These are phyloP conservation scores for Stenopsyche tienmushanensis DNA, from an alignment of 1,140 invertebrate genomes.

Conservation along the genomic window DNA sequence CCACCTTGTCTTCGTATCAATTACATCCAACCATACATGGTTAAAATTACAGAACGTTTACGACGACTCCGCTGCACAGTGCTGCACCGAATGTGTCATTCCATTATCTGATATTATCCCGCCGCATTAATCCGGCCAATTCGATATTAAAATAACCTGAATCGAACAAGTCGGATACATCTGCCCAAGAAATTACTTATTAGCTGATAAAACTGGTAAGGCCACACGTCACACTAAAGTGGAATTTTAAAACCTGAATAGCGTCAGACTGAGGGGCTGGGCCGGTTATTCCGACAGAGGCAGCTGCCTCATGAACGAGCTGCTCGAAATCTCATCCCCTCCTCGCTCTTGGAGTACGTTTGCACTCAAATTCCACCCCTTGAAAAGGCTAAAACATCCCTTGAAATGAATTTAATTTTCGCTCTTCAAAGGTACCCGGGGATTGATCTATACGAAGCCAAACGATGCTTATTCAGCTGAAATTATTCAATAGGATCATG, in stretches of 20 bases:
- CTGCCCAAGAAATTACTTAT: slow-evolving; percentile 40
- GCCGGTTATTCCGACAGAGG: slow-evolving; percentile 17
- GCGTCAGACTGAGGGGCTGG: background rate
- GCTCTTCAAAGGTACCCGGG: too few relatives aligned
- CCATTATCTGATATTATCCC: background rate
- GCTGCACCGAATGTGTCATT: background rate
- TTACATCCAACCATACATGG: too few relatives aligned
- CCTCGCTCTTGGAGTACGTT: background rate
- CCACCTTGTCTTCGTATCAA: too few relatives aligned
- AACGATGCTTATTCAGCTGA: too few relatives aligned
- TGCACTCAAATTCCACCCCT: background rate
- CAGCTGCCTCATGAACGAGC: slow-evolving; percentile 14
- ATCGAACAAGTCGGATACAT: slow-evolving; percentile 32
- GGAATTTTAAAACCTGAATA: slow-evolving; percentile 29
- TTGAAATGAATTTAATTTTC: too few relatives aligned
- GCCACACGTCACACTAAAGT: slow-evolving; percentile 26
- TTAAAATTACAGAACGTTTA: too few relatives aligned
- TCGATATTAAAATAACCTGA: slow-evolving; percentile 28
- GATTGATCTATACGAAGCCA: too few relatives aligned
- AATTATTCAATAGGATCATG: too few relatives aligned
- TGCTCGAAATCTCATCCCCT: slow-evolving; percentile 2
- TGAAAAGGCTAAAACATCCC: slow-evolving; percentile 2
- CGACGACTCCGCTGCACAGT: too few relatives aligned
- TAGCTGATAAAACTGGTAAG: slow-evolving; percentile 37
- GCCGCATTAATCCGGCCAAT: slow-evolving; percentile 11